phyloP scores from a whole-genome alignment of 2,113 vertebrate genomes.

The Gobius niger region DNA sequence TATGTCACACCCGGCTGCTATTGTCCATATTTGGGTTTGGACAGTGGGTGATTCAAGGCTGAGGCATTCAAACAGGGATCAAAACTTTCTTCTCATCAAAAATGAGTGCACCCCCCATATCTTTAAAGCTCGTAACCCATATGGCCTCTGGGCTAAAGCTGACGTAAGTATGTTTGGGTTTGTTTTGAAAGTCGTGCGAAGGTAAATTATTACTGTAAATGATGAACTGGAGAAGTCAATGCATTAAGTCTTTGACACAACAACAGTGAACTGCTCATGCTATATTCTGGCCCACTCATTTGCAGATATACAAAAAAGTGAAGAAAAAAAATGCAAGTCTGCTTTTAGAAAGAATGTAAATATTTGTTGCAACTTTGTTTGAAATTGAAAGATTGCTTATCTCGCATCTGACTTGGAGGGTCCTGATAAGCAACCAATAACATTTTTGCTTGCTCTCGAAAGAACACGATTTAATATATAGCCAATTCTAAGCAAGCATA shows the following conservation, averaged over 20 bases:
- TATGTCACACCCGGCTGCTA: neutral
- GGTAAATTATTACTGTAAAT: too few relatives aligned
- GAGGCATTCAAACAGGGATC: neutral
- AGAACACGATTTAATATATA: neutral
- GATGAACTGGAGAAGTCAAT: too few relatives aligned
- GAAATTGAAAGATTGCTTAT: neutral
- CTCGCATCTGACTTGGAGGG: neutral
- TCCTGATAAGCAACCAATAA: neutral
- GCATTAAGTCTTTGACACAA: too few relatives aligned
- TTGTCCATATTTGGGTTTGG: slow-evolving; percentile 5
- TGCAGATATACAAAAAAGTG: neutral
- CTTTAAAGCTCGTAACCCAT: neutral
- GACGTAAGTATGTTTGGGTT: too few relatives aligned
- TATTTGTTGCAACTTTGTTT: neutral
- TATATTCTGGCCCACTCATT: neutral
- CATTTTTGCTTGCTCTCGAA: neutral
- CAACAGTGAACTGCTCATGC: too few relatives aligned
- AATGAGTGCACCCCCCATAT: neutral
- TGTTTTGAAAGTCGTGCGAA: too few relatives aligned
- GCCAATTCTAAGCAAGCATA: neutral
- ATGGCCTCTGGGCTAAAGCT: too few relatives aligned
- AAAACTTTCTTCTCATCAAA: neutral
- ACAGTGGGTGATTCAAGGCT: neutral
- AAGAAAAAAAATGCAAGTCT: neutral
- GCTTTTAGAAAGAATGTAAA: neutral